phyloP scores from a whole-genome alignment of 2,797 vertebrate species.

The Artibeus jamaicensis region DNA sequence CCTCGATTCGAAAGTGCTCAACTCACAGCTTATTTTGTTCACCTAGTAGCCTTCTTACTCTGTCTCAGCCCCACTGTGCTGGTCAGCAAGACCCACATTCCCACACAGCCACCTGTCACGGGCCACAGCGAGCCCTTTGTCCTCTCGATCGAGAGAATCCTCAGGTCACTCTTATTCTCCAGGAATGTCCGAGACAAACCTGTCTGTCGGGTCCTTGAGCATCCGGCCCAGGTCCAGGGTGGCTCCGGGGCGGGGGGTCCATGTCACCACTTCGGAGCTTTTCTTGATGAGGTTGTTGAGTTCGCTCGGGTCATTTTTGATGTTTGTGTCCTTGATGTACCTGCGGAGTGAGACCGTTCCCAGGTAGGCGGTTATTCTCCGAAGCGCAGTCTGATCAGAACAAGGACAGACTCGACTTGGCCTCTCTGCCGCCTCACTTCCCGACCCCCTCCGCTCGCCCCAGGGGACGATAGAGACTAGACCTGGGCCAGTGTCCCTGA shows the following conservation, averaged over 20 bases:
- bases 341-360: constrained; percentile 68
- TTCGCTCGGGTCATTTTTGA: constrained; percentile 84
- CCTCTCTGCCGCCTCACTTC: neutral
- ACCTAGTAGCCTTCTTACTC: neutral
- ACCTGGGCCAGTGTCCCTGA: neutral
- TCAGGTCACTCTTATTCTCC: neutral
- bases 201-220: constrained; percentile 79
- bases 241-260: constrained; percentile 86
- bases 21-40: neutral
- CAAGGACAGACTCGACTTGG: neutral
- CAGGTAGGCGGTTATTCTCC: neutral
- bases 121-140: neutral
- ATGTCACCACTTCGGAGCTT: constrained; percentile 78
- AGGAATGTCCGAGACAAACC: constrained; percentile 69
- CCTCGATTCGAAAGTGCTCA: neutral
- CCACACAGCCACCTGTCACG: no score
- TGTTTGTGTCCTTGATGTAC: constrained; percentile 86
- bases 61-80: no score
- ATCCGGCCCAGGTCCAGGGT: constrained; percentile 84
- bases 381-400: no score
- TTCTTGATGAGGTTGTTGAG: constrained; percentile 84
- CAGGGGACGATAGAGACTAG: neutral
- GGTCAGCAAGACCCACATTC: neutral
- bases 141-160: neutral
- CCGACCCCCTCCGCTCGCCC: neutral